These are phyloP conservation scores for Elephantulus edwardii DNA, from an alignment of 2,113 vertebrate genomes.

Conservation along the genomic window DNA sequence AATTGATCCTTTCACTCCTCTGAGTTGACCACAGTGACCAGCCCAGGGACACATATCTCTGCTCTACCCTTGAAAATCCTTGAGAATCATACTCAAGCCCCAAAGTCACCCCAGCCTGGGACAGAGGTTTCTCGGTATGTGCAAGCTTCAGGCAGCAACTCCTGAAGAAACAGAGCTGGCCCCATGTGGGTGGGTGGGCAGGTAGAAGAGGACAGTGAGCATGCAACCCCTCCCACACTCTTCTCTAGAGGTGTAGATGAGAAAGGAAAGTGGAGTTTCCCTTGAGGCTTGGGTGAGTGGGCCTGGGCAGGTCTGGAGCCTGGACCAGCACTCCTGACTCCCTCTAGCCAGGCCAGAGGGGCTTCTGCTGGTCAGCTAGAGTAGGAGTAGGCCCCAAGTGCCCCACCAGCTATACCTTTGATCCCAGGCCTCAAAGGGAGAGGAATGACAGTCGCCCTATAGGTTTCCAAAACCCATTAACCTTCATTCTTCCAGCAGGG, in stretches of 20 bases:
- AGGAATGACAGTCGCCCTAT: not conserved
- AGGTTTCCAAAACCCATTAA: not conserved
- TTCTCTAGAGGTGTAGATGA: not conserved
- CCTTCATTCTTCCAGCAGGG: not conserved
- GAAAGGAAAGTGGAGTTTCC: not conserved
- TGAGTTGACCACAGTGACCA: not conserved
- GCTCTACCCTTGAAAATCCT: not conserved
- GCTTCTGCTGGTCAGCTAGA: not conserved
- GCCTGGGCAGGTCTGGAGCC: not conserved
- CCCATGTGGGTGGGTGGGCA: not conserved
- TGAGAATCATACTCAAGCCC: not conserved
- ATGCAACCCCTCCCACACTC: not conserved
- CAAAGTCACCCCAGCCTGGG: not conserved
- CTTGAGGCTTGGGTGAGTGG: not conserved
- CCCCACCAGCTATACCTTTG: no score
- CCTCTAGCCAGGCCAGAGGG: not conserved
- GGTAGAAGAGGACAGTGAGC: not conserved
- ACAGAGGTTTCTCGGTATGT: not conserved
- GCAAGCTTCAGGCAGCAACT: not conserved
- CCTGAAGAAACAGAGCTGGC: not conserved
- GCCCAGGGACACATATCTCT: not conserved
- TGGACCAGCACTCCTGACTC: not conserved
- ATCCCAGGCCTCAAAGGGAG: not conserved
- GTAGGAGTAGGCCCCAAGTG: no score
- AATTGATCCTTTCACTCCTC: not conserved